Evolutionary conservation across 2,888 invertebrate species (phyloP), one percentile per base, ranked within the genome.

Genomic region (Apomyelois bistriatella): DNA sequence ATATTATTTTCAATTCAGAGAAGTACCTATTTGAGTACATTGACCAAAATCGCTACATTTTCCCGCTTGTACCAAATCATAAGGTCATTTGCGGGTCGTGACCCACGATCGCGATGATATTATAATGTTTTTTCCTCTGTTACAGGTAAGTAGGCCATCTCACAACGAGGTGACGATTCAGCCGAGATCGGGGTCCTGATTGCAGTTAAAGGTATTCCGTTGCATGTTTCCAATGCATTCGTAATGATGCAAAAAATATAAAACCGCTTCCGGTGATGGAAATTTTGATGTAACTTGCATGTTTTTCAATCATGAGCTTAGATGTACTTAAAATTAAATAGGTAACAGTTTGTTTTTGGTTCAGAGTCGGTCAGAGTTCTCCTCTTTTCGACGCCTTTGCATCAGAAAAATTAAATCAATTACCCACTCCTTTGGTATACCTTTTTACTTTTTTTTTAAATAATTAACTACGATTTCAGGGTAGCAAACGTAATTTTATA

Each of bases 101-200:
- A 80, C 80, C 82, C 63, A 62, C 58, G 74, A 69, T 74, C 62
- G 72, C 81, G 82, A 83, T 85, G 82, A 82, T 85, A 85, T 85
- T 82, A 79, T 82, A 85, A 82, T 83, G 80, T 84, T 85, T 71
- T 70, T 78, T 78, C 22, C 22, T 74, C 70, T 70, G 70, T 85
- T 82, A 53, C 82, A 87, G 86, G 88, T 88, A 88, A 88, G 87
- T 87, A 81, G 85, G 82, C 65, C 80, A 66, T 61, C 42, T 17
- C 10, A 10, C 13, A 28, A 47, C 15, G 30, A 38, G 15, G 38
- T 30, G 40, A 32, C 32, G 48, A 49, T 40, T 3, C 48, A 36
- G 22, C 36, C 13, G 28, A 49, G 37, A 49, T 49, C 13, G 17
- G 12, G 37, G 35, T 7, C 35, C 10, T 13, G 48, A 38, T 38